Percentiles rank a stretch among this genome's conserved stretches.
Conservation (phyloP, 2,113 vertebrate species). For the Egretta garzetta region DNA sequence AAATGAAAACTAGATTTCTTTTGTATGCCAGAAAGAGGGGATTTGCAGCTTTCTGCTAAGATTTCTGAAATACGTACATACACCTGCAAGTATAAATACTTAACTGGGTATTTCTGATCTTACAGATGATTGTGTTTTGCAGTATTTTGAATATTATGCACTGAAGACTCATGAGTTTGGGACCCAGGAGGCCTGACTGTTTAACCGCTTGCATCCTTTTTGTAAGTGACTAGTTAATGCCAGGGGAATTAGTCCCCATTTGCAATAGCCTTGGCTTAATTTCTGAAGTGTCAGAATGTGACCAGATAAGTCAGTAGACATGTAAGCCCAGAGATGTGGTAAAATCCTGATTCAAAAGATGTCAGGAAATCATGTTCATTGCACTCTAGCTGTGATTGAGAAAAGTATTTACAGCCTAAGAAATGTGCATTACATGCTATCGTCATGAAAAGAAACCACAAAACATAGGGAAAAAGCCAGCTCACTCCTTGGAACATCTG, state of each 20-base stretch:
- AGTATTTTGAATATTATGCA: not conserved
- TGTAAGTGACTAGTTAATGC: not conserved
- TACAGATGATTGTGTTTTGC: not conserved
- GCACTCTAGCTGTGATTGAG: not conserved
- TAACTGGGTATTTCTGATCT: not conserved
- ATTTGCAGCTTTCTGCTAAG: not conserved
- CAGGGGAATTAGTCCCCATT: not conserved
- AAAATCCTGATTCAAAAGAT: not conserved
- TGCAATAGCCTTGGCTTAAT: not conserved
- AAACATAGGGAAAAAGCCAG: not conserved
- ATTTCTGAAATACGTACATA: not conserved
- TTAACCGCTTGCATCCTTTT: not conserved
- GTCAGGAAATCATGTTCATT: not conserved
- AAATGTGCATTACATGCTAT: not conserved
- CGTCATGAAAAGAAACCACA: not conserved
- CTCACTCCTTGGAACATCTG: not conserved
- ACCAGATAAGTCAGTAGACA: not conserved
- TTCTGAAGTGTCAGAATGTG: not conserved
- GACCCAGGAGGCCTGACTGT: not conserved
- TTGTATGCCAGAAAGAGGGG: not conserved
- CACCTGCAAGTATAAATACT: not conserved
- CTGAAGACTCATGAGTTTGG: not conserved
- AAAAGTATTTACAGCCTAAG: not conserved
- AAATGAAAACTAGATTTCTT: not conserved
- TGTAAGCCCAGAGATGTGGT: not conserved